Base-by-base conservation (phyloP, 1,140 invertebrate species). In the Eciton burchellii region DNA sequence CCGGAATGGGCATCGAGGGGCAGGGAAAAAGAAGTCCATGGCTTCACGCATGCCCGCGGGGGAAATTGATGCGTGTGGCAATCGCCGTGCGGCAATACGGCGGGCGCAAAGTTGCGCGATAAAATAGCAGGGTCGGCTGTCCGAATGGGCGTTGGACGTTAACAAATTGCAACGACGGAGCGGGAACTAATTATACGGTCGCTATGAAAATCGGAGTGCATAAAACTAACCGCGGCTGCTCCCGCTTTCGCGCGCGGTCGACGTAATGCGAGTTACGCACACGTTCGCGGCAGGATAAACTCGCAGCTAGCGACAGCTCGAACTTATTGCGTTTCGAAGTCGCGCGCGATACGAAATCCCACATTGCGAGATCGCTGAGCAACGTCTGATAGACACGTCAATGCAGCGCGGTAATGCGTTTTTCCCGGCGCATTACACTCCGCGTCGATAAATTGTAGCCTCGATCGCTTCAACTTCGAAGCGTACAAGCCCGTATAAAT, bases 381-480 rank as follows among this genome's bases (percentile, higher is more conserved):
- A 62, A 74, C 21, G 35, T 52, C 63, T 16, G 12, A 29, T 6
- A 62, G 26, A 74, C 57, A 26, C 14, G 24, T 5, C 12, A 74
- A 12, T 35, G 35, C 35, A 8, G 21, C 35, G 5, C 26, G 26
- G 60, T 9, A 35, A 62, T 16, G 14, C 14, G 11, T 60, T 14
- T 35, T n/a, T 35, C 35, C 2, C 35, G 2, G 43, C 68, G 21
- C n/a, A 26, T 14, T 63, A 19, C n/a, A 29, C 11, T 2, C 49
- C 9, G 11, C 26, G 11, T 54, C 47, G 29, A 77, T 77, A 77
- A 77, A 77, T 63, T 49, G n/a, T n/a, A 47, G 62, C 52, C 35
- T 24, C 5, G n/a, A 65, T 52, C 26, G 29, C 4, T 56, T 54
- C 52, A 24, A 76, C 63, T 41, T 12, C 60, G n/a, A n/a, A n/a